Evolutionary conservation across 2,113 vertebrate species (phyloP).

Genomic region (Cricetomys ansorgei): DNA sequence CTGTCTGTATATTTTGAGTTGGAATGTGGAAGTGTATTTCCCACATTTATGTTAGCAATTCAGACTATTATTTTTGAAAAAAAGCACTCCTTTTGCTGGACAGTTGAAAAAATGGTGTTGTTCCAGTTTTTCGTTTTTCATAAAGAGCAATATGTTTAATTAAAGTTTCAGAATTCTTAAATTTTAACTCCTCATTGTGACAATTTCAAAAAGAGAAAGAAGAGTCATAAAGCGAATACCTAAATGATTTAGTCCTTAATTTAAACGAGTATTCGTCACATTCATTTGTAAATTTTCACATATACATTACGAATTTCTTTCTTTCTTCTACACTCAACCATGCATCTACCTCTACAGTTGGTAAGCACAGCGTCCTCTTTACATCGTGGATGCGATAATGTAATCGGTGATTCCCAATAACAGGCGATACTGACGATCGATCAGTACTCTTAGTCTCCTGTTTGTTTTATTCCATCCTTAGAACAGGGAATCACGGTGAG

Average conservation of each 20-base stretch:
- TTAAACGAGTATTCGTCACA: neutral
- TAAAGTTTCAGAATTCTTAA: neutral
- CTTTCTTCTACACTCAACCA: neutral
- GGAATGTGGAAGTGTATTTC: neutral
- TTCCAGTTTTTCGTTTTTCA: slow-evolving; percentile 32
- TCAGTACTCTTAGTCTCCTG: no score
- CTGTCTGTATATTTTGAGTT: neutral
- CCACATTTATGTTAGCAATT: neutral
- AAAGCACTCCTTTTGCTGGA: neutral
- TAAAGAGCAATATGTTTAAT: neutral
- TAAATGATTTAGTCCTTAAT: neutral
- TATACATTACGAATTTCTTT: neutral
- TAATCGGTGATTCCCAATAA: neutral
- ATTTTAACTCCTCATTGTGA: slow-evolving; percentile 17
- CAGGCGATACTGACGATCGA: accelerated
- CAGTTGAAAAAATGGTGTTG: neutral
- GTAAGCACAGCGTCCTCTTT: neutral
- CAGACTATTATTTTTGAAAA: neutral
- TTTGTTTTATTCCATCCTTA: neutral
- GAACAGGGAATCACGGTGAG: neutral
- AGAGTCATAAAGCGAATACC: neutral
- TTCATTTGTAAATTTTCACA: neutral
- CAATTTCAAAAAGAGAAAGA: slow-evolving; percentile 7
- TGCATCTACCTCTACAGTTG: neutral
- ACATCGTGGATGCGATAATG: neutral